Percentiles rank a stretch among this genome's conserved stretches.
Evolutionary conservation across 2,113 vertebrate genomes (phyloP).

Genomic region (Caranx ignobilis): DNA sequence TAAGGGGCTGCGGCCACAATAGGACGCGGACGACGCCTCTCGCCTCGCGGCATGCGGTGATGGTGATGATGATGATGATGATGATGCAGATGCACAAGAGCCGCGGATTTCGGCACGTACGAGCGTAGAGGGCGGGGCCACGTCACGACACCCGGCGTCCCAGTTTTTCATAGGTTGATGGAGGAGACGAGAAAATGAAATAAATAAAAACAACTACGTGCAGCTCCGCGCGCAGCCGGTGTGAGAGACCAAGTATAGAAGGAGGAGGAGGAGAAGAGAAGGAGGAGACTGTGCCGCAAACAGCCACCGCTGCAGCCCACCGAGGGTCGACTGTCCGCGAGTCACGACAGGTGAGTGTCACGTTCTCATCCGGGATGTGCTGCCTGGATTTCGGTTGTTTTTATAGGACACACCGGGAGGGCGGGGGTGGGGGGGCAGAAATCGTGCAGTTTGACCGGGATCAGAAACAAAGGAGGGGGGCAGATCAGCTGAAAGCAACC

Average conservation of each 20-base stretch:
- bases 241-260: neutral
- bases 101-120: constrained; percentile 32
- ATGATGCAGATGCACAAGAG: constrained; percentile 8
- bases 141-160: constrained; percentile 36
- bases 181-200: neutral
- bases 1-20: constrained; percentile 14
- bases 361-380: no score
- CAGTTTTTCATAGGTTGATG: constrained; percentile 39
- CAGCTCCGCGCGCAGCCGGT: constrained; percentile 56
- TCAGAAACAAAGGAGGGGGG: neutral
- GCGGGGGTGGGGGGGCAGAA: neutral
- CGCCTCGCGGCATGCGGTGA: constrained; percentile 25
- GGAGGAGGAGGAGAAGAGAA: neutral
- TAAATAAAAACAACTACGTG: constrained; percentile 64
- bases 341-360: constrained; percentile 60
- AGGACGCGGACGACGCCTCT: constrained; percentile 26
- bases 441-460: neutral
- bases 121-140: constrained; percentile 31
- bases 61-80: no score
- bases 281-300: neutral
- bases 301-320: constrained; percentile 1
- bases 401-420: neutral
- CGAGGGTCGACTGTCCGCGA: neutral
- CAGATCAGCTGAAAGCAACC: no score
- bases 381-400: neutral